Percentiles rank a stretch among this genome's conserved stretches.
Conservation (phyloP, 2,113 vertebrate genomes). For the Coturnix japonica region DNA sequence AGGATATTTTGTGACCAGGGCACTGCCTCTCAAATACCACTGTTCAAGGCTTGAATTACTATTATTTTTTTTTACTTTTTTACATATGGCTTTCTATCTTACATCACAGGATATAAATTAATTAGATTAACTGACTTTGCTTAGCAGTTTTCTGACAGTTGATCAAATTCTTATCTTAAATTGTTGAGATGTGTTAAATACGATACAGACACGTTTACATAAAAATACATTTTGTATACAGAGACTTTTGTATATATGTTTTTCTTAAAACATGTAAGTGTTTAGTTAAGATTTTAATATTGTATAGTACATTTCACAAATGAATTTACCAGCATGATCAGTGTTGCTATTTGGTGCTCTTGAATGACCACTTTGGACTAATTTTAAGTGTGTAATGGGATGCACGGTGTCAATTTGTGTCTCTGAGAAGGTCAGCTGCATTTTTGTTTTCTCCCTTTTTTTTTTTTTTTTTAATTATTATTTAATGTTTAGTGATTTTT, state of each 20-base stretch:
- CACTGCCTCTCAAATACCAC: conserved; percentile 39
- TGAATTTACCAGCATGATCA: conserved; percentile 65
- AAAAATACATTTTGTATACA: conserved; percentile 68
- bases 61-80: conserved; percentile 60
- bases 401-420: conserved; percentile 27
- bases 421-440: conserved; percentile 12
- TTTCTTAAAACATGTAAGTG: conserved; percentile 64
- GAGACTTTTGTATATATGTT: conserved; percentile 73
- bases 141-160: background rate
- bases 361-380: conserved; percentile 34
- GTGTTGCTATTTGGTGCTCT: conserved; percentile 67
- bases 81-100: conserved; percentile 64
- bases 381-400: conserved; percentile 31
- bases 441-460: background rate
- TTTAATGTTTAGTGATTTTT: background rate
- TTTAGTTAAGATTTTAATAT: conserved; percentile 68
- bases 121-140: conserved; percentile 33
- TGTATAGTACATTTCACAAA: conserved; percentile 57
- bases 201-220: conserved; percentile 69
- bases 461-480: background rate
- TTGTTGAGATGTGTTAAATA: conserved; percentile 55
- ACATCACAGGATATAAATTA: conserved; percentile 15
- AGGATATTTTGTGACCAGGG: conserved; percentile 36
- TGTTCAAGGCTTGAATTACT: conserved; percentile 52
- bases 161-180: conserved; percentile 39